Conservation (phyloP, 2,888 invertebrate species). For the Galeruca laticollis region DNA sequence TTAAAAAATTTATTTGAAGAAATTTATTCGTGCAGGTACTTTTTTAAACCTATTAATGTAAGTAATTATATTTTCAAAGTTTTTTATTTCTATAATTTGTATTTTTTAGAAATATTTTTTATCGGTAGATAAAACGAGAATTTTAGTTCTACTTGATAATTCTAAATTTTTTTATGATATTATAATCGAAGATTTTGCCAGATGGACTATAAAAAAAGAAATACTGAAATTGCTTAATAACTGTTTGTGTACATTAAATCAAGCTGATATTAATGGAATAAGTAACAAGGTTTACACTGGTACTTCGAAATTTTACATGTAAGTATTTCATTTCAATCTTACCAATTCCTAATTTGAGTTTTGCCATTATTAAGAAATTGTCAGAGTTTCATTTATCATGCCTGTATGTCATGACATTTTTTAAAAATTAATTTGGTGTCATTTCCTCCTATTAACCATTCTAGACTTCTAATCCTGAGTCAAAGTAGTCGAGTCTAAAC, state of each 20-base stretch:
- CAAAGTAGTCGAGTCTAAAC: no score
- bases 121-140: not conserved
- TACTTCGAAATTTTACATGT: slow-evolving; percentile 7
- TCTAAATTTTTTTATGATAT: slow-evolving; percentile 9
- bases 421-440: no score
- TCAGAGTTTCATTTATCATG: no score
- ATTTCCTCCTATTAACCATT: no score
- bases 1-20: slow-evolving; percentile 15
- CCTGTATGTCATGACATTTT: no score
- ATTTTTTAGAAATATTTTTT: slow-evolving; percentile 2
- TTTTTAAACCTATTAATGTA: not conserved
- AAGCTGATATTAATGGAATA: slow-evolving; percentile 3
- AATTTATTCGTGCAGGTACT: not conserved
- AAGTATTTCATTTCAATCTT: not conserved
- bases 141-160: not conserved
- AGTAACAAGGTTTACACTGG: not conserved
- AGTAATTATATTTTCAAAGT: not conserved
- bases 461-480: no score
- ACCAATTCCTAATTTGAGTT: not conserved
- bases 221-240: not conserved
- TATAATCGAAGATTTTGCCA: slow-evolving; percentile 10
- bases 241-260: not conserved
- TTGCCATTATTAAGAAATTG: no score
- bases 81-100: not conserved
- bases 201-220: slow-evolving; percentile 25